Evolutionary conservation across 2,888 invertebrate species (phyloP).

Genomic region (Eupithecia subumbrata): DNA sequence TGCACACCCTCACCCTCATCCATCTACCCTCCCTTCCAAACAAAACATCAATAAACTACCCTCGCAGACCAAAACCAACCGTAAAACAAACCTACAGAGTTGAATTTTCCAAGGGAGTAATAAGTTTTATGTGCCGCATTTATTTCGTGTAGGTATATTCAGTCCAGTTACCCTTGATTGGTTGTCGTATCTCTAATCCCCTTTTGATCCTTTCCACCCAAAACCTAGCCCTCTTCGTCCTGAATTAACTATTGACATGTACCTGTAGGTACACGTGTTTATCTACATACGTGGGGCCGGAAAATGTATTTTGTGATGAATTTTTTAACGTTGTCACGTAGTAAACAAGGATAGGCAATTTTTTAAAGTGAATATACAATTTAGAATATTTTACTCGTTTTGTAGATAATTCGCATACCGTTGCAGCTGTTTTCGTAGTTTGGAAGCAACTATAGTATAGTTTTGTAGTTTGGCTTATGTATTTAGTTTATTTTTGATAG

Average conservation of each 20-base stretch:
- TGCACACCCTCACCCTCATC: conserved; percentile 79
- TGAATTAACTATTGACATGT: conserved; percentile 83
- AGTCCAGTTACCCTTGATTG: conserved; percentile 87
- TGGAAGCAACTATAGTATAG: no score
- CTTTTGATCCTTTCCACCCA: conserved; percentile 87
- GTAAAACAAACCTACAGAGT: conserved; percentile 52
- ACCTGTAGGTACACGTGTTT: conserved; percentile 67
- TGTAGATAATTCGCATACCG: background rate
- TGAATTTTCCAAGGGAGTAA: conserved; percentile 49
- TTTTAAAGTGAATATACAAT: background rate
- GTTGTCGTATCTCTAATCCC: conserved; percentile 88
- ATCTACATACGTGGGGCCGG: conserved; percentile 45
- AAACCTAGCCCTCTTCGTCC: conserved; percentile 82
- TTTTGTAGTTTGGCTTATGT: no score
- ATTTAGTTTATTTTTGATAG: no score
- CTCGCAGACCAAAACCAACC: conserved; percentile 52
- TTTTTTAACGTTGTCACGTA: conserved; percentile 38
- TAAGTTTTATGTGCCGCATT: conserved; percentile 82
- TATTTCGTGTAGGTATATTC: conserved; percentile 83
- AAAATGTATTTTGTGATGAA: conserved; percentile 38
- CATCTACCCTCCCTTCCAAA: conserved; percentile 81
- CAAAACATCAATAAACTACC: conserved; percentile 83
- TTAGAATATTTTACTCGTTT: background rate
- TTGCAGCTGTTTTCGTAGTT: no score
- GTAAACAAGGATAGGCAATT: background rate